A percentile compares a stretch with the other conserved stretches of the same genome.
Conservation (phyloP, 2,113 vertebrate species). For the Thinocorus orbignyianus region DNA sequence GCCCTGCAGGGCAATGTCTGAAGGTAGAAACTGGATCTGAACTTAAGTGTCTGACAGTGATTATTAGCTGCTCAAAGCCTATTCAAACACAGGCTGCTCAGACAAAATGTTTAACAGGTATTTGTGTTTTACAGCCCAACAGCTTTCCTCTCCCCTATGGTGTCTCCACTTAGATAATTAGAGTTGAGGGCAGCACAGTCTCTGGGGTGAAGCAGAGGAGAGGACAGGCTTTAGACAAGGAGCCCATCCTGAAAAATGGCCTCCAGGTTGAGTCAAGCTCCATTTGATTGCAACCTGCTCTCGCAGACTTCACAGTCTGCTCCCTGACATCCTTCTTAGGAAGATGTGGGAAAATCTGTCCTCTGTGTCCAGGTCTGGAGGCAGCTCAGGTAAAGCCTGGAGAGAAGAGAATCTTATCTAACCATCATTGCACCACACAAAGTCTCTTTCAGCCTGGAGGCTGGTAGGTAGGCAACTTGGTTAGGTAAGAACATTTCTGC, state of each 20-base stretch:
- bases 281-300: background rate
- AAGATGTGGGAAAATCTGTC: background rate
- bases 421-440: background rate
- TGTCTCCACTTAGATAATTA: background rate
- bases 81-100: background rate
- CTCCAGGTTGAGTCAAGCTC: background rate
- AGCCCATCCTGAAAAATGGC: background rate
- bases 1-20: background rate
- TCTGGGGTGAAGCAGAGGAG: background rate
- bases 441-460: background rate
- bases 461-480: background rate
- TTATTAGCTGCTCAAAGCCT: background rate
- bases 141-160: background rate
- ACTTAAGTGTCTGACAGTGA: background rate
- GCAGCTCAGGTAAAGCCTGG: background rate
- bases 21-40: background rate
- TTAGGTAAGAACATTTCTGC: background rate
- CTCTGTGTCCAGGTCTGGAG: background rate
- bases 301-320: background rate
- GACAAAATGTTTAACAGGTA: rapidly evolving
- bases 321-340: background rate
- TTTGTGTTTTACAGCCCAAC: background rate
- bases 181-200: background rate
- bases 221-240: background rate
- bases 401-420: background rate